Evolutionary conservation across 2,888 invertebrate genomes (phyloP).

Genomic region (Acanthopleura granulata): DNA sequence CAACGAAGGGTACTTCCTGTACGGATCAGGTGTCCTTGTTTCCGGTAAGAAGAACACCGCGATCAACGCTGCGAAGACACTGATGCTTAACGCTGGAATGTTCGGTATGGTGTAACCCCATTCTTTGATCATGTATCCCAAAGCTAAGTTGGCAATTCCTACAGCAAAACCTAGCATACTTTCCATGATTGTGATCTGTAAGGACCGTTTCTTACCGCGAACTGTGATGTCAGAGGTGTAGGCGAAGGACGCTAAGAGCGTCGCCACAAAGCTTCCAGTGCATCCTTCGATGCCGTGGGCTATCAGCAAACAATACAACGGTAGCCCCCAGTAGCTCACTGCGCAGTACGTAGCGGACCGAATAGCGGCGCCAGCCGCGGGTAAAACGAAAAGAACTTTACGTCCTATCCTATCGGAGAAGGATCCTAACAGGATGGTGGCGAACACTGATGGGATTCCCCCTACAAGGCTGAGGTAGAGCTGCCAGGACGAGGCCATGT

Average conservation of each 20-base stretch:
- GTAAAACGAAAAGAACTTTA: constrained; percentile 33
- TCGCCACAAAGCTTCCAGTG: constrained; percentile 33
- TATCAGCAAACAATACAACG: constrained; percentile 28
- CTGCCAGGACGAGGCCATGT: constrained; percentile 31
- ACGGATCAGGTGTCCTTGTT: constrained; percentile 23
- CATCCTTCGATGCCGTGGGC: constrained; percentile 36
- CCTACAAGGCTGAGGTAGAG: constrained; percentile 32
- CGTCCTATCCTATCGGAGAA: constrained; percentile 38
- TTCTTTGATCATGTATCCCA: constrained; percentile 35
- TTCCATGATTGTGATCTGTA: constrained; percentile 34
- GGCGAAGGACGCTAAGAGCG: constrained; percentile 28
- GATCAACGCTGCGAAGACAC: constrained; percentile 25
- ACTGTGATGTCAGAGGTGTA: constrained; percentile 38
- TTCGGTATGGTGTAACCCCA: constrained; percentile 31
- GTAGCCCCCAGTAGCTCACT: constrained; percentile 37
- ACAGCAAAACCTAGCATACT: constrained; percentile 31
- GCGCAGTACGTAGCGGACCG: constrained; percentile 23
- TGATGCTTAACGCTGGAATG: constrained; percentile 22
- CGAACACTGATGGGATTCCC: constrained; percentile 28
- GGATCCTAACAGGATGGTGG: constrained; percentile 34
- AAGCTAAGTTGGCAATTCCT: constrained; percentile 25
- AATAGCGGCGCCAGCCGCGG: constrained; percentile 27
- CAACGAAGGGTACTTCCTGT: constrained; percentile 23
- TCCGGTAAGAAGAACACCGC: constrained; percentile 32
- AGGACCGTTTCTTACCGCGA: constrained; percentile 32